Percentiles rank a stretch among this genome's conserved stretches.
phyloP scores from a whole-genome alignment of 2,888 invertebrate genomes.

The Metellina segmentata region DNA sequence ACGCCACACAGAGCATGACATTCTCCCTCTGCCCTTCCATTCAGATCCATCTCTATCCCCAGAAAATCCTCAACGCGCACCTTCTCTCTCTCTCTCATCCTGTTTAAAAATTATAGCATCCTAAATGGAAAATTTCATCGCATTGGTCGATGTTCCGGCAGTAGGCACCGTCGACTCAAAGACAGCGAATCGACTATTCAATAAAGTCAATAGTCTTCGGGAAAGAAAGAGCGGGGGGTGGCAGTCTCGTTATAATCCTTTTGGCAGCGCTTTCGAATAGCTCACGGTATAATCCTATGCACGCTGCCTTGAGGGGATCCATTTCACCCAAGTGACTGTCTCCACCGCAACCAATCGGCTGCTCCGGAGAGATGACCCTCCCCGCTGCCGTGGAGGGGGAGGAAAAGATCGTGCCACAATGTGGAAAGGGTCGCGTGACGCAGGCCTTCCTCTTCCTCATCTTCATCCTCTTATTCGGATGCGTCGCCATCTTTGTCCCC shows the following conservation, averaged over 20 bases:
- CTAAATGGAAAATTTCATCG: conserved; percentile 50
- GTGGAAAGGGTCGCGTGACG: conserved; percentile 61
- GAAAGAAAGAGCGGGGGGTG: not conserved
- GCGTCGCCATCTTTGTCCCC: conserved; percentile 57
- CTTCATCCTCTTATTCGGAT: not conserved
- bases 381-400: conserved; percentile 36
- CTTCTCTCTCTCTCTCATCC: conserved; percentile 37
- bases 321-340: conserved; percentile 61
- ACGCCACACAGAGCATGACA: not conserved
- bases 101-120: conserved; percentile 67
- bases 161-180: conserved; percentile 12
- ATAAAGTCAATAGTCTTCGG: conserved; percentile 74
- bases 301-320: conserved; percentile 49
- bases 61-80: conserved; percentile 17
- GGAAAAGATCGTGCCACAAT: conserved; percentile 51
- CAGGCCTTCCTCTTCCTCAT: conserved; percentile 30
- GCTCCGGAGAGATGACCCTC: conserved; percentile 31
- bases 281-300: conserved; percentile 70
- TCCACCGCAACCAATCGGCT: conserved; percentile 72
- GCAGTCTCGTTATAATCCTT: conserved; percentile 57
- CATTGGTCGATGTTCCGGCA: not conserved
- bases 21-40: not conserved
- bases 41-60: not conserved
- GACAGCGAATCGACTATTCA: conserved; percentile 66
- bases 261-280: conserved; percentile 66